Evolutionary conservation across 1,140 invertebrate genomes (phyloP).

Genomic region (Lerema accius): DNA sequence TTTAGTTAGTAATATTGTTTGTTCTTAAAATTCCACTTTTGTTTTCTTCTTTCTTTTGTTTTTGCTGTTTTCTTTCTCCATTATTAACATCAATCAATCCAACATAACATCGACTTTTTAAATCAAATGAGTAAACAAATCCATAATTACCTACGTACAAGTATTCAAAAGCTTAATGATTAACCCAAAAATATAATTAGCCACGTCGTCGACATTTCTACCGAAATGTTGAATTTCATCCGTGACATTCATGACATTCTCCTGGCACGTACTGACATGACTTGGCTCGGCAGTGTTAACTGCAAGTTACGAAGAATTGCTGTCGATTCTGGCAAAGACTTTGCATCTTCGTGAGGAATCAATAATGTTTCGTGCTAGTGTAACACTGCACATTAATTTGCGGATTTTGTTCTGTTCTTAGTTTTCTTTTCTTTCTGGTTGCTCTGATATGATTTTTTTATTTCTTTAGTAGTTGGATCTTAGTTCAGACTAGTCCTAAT

Average conservation of each 20-base stretch:
- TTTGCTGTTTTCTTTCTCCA: no score
- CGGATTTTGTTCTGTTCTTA: not conserved
- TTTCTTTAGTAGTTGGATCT: no score
- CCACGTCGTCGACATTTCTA: conserved; percentile 2
- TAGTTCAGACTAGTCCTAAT: no score
- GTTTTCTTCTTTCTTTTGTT: no score
- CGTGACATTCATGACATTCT: conserved; percentile 11
- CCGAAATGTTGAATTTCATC: conserved; percentile 11
- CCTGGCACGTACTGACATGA: conserved; percentile 1
- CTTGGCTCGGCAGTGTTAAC: conserved; percentile 14
- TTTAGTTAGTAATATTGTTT: no score
- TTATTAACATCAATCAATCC: no score
- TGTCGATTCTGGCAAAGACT: conserved; percentile 26
- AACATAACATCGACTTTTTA: no score
- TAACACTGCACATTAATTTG: conserved; percentile 8
- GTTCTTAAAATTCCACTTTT: no score
- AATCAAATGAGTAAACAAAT: no score
- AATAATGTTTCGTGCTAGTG: conserved; percentile 9
- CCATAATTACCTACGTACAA: no score
- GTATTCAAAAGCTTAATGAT: conserved; percentile 3
- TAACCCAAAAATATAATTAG: conserved; percentile 4
- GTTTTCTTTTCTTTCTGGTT: not conserved
- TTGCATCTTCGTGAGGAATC: conserved; percentile 25
- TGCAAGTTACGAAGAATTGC: conserved; percentile 11
- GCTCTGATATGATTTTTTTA: no score